phyloP scores from a whole-genome alignment of 2,113 vertebrate species.

The Oryzias javanicus region DNA sequence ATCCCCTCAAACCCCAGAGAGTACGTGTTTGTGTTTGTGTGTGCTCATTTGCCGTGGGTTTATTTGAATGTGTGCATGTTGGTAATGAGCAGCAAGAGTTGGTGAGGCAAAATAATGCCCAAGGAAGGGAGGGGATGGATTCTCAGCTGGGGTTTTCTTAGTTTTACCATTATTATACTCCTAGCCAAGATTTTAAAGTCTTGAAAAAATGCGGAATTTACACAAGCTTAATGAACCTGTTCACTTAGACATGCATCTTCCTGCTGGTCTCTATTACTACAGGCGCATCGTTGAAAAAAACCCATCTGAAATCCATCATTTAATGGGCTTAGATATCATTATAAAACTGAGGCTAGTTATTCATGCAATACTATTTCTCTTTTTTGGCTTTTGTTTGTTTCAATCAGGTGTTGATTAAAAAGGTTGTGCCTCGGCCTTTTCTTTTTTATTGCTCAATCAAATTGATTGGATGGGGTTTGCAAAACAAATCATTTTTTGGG shows the following conservation, averaged over 20 bases:
- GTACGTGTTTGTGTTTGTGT: conserved; percentile 40
- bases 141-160: conserved; percentile 47
- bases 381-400: too few relatives aligned
- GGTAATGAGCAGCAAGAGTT: conserved; percentile 61
- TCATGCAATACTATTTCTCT: neutral
- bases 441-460: too few relatives aligned
- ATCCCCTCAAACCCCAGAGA: conserved; percentile 30
- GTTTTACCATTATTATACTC: conserved; percentile 57
- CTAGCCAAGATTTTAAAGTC: conserved; percentile 52
- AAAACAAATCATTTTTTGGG: too few relatives aligned
- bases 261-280: conserved; percentile 24
- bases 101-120: conserved; percentile 56
- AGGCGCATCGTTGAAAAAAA: conserved; percentile 21
- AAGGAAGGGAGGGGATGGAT: conserved; percentile 56
- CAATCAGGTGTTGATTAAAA: too few relatives aligned
- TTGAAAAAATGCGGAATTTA: conserved; percentile 53
- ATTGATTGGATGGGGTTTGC: too few relatives aligned
- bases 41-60: conserved; percentile 55
- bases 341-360: conserved; percentile 33
- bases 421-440: too few relatives aligned
- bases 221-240: conserved; percentile 61
- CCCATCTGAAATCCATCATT: conserved; percentile 39
- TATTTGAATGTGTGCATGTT: conserved; percentile 54
- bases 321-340: conserved; percentile 54
- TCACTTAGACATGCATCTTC: conserved; percentile 48